phyloP scores from a whole-genome alignment of 1,140 invertebrate genomes.

The Heliothis subflexa region DNA sequence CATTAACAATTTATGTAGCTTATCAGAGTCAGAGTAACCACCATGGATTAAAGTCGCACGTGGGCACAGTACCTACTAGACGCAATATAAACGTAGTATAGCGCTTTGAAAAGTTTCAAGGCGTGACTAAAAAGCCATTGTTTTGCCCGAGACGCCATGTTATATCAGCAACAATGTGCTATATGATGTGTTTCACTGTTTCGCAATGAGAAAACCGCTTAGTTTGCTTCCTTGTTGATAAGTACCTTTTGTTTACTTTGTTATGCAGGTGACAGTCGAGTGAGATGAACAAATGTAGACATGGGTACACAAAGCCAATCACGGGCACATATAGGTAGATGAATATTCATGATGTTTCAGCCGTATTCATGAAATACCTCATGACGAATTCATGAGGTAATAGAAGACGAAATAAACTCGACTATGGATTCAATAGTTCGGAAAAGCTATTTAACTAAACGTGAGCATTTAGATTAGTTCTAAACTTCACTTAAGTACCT shows the following conservation, averaged over 20 bases:
- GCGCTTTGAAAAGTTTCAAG: constrained; percentile 47
- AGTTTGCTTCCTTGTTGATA: constrained; percentile 42
- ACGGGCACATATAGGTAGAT: neutral
- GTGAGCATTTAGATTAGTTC: neutral
- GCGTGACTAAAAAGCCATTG: constrained; percentile 49
- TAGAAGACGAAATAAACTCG: constrained; percentile 10
- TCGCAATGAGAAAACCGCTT: constrained; percentile 41
- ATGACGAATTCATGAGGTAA: constrained; percentile 11
- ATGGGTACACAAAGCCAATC: constrained; percentile 3
- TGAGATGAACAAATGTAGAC: constrained; percentile 16
- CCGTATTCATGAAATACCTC: too few species aligned
- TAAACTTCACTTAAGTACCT: neutral
- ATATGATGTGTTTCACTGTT: constrained; percentile 40
- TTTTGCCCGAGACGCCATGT: constrained; percentile 34
- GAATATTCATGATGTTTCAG: constrained; percentile 20
- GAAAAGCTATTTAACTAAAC: neutral
- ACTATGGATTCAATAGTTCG: constrained; percentile 6
- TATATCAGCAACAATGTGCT: constrained; percentile 43
- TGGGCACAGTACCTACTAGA: neutral
- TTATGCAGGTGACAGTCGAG: neutral
- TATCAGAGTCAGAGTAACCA: too few species aligned
- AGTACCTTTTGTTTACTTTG: constrained; percentile 33
- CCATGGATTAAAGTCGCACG: constrained; percentile 1
- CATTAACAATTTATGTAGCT: neutral
- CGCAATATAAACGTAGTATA: constrained; percentile 17